A percentile compares a stretch with the other conserved stretches of the same genome.
Conservation (phyloP, 2,888 invertebrate genomes). For the Lordiphosa fenestrarum region DNA sequence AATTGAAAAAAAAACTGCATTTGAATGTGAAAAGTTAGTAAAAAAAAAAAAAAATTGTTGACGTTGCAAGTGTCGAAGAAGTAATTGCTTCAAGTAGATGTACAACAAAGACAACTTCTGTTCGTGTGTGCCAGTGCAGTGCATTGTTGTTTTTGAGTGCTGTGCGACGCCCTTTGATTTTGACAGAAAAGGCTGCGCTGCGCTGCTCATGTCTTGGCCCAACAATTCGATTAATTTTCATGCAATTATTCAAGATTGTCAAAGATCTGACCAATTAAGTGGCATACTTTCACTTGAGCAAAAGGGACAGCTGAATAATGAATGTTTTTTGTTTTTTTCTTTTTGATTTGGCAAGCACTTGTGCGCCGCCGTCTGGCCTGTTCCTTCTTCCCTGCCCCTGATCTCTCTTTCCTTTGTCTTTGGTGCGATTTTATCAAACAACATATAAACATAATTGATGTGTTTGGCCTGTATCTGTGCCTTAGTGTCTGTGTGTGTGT, state of each 20-base stretch:
- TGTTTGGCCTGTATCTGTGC: constrained; percentile 53
- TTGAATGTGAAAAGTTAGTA: constrained; percentile 47
- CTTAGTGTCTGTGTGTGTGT: constrained; percentile 16
- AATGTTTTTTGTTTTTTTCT: constrained; percentile 16
- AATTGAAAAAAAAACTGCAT: constrained; percentile 53
- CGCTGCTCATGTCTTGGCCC: constrained; percentile 47
- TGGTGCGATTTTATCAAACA: constrained; percentile 62
- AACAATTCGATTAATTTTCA: constrained; percentile 22
- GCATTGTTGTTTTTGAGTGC: constrained; percentile 49
- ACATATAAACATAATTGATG: constrained; percentile 70
- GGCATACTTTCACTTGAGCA: constrained; percentile 51
- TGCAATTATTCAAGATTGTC: constrained; percentile 30
- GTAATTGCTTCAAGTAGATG: constrained; percentile 41
- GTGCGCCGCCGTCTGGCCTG: constrained; percentile 43
- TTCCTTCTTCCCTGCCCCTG: constrained; percentile 4
- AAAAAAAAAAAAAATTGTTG: constrained; percentile 48
- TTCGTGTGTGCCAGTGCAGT: constrained; percentile 27
- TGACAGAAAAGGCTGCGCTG: constrained; percentile 18
- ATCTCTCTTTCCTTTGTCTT: constrained; percentile 21
- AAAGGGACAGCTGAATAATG: constrained; percentile 34
- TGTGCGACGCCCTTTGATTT: constrained; percentile 70
- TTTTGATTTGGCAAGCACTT: constrained; percentile 59
- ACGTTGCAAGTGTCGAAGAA: constrained; percentile 55
- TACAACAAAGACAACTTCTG: constrained; percentile 8
- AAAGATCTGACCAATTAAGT: constrained; percentile 67